phyloP scores from a whole-genome alignment of 2,797 vertebrate genomes.

The Anomalospiza imberbis region DNA sequence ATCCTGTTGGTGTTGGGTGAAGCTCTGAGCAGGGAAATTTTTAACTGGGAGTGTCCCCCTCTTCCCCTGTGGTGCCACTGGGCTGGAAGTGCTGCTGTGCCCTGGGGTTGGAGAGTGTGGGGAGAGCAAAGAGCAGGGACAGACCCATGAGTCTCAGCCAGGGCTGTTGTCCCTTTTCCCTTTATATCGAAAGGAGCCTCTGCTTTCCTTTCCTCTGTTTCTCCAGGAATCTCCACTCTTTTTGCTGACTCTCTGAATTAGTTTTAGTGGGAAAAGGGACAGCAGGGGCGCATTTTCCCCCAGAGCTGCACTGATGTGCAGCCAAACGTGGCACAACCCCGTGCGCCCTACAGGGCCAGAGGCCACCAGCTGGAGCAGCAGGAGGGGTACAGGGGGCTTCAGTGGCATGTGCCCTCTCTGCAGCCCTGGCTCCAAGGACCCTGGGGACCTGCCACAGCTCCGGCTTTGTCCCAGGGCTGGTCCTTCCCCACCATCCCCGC shows the following conservation, averaged over 20 bases:
- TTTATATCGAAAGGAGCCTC: accelerated
- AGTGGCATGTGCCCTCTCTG: accelerated
- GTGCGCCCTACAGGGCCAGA: background rate
- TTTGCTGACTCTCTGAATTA: background rate
- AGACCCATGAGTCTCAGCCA: too few relatives aligned
- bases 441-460: background rate
- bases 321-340: background rate
- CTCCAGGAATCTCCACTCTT: background rate
- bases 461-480: accelerated
- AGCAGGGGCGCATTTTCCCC: background rate
- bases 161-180: background rate
- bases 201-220: background rate
- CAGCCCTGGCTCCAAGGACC: background rate
- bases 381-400: background rate
- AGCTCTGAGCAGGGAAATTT: background rate
- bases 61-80: accelerated
- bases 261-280: background rate
- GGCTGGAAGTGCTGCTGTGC: background rate
- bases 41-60: background rate
- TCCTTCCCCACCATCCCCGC: background rate
- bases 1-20: background rate
- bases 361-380: background rate
- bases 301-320: accelerated
- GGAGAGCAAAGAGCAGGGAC: background rate
- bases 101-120: accelerated